A percentile compares a stretch with the other conserved stretches of the same genome.
Conservation (phyloP, 2,113 vertebrate species). For the Charadrius vociferus region DNA sequence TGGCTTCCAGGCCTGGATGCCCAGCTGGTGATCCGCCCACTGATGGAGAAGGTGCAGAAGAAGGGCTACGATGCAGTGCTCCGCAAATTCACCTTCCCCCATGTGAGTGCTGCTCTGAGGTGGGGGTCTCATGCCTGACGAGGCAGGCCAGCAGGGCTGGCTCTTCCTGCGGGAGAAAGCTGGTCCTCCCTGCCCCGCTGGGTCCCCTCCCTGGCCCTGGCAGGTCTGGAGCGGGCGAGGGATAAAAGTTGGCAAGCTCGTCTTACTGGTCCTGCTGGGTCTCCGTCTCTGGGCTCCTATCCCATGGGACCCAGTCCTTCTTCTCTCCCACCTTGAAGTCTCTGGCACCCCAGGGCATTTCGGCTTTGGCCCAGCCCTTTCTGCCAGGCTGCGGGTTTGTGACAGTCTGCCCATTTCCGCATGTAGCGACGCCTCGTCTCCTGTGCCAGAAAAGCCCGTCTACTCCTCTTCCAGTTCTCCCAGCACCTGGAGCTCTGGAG, state of each 20-base stretch:
- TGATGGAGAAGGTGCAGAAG: constrained; percentile 88
- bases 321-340: fast-evolving
- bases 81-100: constrained; percentile 88
- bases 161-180: neutral
- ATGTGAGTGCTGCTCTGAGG: constrained; percentile 76
- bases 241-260: neutral
- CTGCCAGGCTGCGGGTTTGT: neutral
- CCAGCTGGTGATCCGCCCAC: constrained; percentile 88
- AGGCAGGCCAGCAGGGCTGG: neutral
- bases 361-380: neutral
- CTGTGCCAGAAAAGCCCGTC: constrained; percentile 86
- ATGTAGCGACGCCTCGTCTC: constrained; percentile 84
- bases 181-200: neutral
- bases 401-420: neutral
- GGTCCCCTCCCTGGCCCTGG: neutral
- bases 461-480: constrained; percentile 94
- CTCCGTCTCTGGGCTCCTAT: neutral
- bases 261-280: constrained; percentile 14
- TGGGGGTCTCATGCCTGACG: too few relatives aligned
- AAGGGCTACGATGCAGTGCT: constrained; percentile 79
- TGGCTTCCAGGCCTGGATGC: constrained; percentile 86
- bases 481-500: constrained; percentile 92
- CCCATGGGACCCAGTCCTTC: neutral
- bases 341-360: neutral
- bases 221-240: too few relatives aligned